These are phyloP conservation scores for Limnodromus scolopaceus DNA, from an alignment of 2,797 vertebrate genomes.

Conservation along the genomic window DNA sequence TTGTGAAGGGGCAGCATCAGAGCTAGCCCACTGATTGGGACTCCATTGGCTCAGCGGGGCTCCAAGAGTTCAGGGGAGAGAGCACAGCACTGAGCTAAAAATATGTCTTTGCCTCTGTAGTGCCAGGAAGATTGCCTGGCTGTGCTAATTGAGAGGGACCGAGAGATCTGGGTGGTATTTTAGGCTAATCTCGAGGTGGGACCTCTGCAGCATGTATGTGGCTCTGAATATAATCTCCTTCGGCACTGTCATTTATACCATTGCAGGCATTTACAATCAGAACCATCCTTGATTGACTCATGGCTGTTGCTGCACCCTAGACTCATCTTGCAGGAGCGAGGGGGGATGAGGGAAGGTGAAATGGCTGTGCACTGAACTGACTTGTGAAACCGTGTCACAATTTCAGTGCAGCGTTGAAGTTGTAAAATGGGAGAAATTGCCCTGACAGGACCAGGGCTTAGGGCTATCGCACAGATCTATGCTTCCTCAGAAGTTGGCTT, in stretches of 20 bases:
- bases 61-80: conserved; percentile 65
- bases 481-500: neutral
- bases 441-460: neutral
- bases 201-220: conserved; percentile 25
- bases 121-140: conserved; percentile 62
- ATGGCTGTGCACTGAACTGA: neutral
- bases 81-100: conserved; percentile 63
- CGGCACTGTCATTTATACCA: conserved; percentile 60
- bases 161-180: conserved; percentile 67
- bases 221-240: conserved; percentile 70
- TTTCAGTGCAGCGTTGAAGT: neutral
- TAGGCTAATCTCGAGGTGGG: conserved; percentile 66
- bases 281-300: conserved; percentile 55
- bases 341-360: neutral
- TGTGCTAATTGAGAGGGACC: conserved; percentile 67
- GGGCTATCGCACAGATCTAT: neutral
- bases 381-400: neutral
- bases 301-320: neutral
- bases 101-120: conserved; percentile 44
- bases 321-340: neutral
- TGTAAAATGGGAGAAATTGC: conserved; percentile 2
- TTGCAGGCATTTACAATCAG: conserved; percentile 67
- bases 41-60: conserved; percentile 76
- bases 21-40: conserved; percentile 78
- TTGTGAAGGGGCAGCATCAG: conserved; percentile 76